Evolutionary conservation across 2,113 vertebrate genomes (phyloP), one percentile per base, ranked within the genome.

Genomic region (Pandion haliaetus): DNA sequence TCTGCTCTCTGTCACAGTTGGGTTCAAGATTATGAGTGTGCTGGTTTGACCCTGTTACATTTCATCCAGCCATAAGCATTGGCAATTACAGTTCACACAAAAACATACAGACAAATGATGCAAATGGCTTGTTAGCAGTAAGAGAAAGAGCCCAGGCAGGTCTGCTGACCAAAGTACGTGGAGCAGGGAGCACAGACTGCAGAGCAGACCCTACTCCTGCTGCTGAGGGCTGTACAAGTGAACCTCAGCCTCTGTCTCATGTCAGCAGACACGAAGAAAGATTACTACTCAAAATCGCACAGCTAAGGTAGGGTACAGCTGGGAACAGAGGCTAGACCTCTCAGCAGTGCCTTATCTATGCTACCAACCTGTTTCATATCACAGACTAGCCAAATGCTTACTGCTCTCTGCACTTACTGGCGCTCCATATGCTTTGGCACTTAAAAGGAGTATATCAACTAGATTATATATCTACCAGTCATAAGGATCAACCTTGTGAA

Each of bases 361-460:
- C 40, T 25, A 20, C 36, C 66, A 74, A 11, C 29, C 34, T 90
- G 8, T 26, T 70, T 82, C 36, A 42, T 10, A 17, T 10, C 70
- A 45, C 26, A 57, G 19, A 26, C 23, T 3, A 52, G 29, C 25
- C 40, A 85, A 57, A n/a, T 6, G 65, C 19, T 32, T 36, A 21
- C 7, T 42, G n/a, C 11, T 82, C 42, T 73, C 54, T 78, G 36
- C 44, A 23, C 12, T 70, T 61, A 29, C 76, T 47, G 45, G 5
- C 54, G 55, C 0, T 0, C 34, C 7, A 1, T 8, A 3, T 14
- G 24, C 18, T 83, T 62, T 67, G 72, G 18, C 12, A 38, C 16
- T 38, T n/a, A 42, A 31, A 77, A 81, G 47, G 24, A 59, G 26
- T 82, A 24, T 21, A 85, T 28, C 24, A 90, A 52, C 17, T 55